These are phyloP conservation scores for Dasyornis broadbenti DNA, from an alignment of 2,113 vertebrate genomes.

Conservation along the genomic window DNA sequence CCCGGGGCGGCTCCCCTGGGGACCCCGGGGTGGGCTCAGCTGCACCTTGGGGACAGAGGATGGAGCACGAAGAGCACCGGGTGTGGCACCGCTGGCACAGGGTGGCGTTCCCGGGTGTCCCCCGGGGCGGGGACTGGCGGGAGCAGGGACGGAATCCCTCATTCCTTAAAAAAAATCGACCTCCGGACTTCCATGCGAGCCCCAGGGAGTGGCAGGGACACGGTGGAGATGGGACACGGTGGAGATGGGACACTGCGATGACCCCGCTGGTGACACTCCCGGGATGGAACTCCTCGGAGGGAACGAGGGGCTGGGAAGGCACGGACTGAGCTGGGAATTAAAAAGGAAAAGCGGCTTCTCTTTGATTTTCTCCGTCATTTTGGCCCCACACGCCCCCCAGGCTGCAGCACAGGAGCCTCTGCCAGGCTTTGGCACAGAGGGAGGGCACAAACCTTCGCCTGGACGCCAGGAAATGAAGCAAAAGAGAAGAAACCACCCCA, in stretches of 20 bases:
- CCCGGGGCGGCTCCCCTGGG: not conserved
- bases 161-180: not conserved
- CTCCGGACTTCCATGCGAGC: accelerated
- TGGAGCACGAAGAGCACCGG: not conserved
- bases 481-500: accelerated
- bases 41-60: not conserved
- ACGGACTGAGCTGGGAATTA: not conserved
- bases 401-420: not conserved
- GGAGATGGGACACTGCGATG: not conserved
- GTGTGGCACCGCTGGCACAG: not conserved
- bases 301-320: not conserved
- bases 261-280: not conserved
- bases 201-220: not conserved
- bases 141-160: not conserved
- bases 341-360: not conserved
- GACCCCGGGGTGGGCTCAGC: not conserved
- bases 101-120: not conserved
- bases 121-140: not conserved
- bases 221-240: not conserved
- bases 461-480: not conserved
- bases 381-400: accelerated
- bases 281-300: too few relatives aligned
- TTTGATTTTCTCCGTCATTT: not conserved
- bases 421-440: not conserved
- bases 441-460: not conserved